Evolutionary conservation across 2,888 invertebrate genomes (phyloP), one percentile per base, ranked within the genome.

Genomic region (Latheticus oryzae): DNA sequence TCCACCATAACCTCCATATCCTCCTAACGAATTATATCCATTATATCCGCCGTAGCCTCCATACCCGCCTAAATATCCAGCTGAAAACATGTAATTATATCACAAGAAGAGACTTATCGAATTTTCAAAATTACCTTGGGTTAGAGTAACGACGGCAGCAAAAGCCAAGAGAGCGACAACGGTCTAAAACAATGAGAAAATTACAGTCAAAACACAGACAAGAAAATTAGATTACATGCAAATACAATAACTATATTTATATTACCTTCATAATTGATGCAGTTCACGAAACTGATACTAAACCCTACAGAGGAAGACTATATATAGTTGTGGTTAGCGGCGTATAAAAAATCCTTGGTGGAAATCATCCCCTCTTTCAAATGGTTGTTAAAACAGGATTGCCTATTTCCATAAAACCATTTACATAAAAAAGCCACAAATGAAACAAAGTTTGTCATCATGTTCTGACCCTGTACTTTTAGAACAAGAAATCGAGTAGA

Each of bases 81-180:
- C 57, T 57, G 11, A 9, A 43, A 42, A 19, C n/a, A n/a, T n/a
- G n/a, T n/a, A n/a, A n/a, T n/a, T n/a, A 9, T 2, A 35, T 15
- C 15, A 35, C 12, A 38, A 7, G 19, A 7, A 32, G 12, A 32
- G 7, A 7, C 35, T 35, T 5, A n/a, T 9, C 12, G 21, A 32
- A 13, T 33, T 2, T 23, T 4, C 11, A 42, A 42, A 13, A 42
- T 8, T 54, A 64, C 64, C 64, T 57, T 63, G 35, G 19, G 58
- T 52, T 9, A 54, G 50, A 42, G 54, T 35, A 26, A 65, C 66
- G 13, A 65, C 59, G 26, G 68, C 64, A 38, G 64, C 67, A 13
- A 68, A 62, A 32, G 67, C 65, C 38, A 72, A 63, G 15, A 72
- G 61, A 58, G 70, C 71, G 55, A 70, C 62, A 47, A 71, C 69